Evolutionary conservation across 92 coral and sea anemone genomes (phyloP), one percentile per base, ranked within the genome.

Genomic region (Meandrina meandrites): DNA sequence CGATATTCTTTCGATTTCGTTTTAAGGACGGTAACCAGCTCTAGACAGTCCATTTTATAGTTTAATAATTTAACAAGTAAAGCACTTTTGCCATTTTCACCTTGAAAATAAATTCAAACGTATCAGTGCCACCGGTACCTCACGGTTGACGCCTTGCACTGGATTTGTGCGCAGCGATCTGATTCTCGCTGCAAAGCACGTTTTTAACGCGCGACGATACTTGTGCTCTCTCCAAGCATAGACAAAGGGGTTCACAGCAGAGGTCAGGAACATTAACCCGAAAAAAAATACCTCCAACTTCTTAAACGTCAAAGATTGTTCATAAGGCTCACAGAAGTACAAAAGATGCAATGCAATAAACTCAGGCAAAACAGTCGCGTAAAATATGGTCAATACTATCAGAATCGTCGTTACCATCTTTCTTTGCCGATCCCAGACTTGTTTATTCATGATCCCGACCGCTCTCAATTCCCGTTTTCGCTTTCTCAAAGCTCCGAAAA

Each of bases 171-270:
- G 45, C 78, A 35, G 6, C 35, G 78, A 8, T 37, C n/a, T n/a
- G n/a, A 6, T 37, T 73, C 78, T 73, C 11, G 10, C 17, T 24
- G 75, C 57, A 78, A 83, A 27, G 30, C 84, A 82, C 13, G 68
- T 19, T 11, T 34, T 22, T 1, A 88, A 71, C 19, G 89, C 92
- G 42, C 77, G 78, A 1, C 89, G 89, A 60, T 84, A 85, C 76
- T 89, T 89, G 10, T 81, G 17, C 78, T 69, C 28, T 72, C 92
- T 85, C 85, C 84, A 79, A 22, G 88, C 85, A 37, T 84, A 79
- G 40, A 89, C 57, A 79, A 89, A 85, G 9, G 92, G 89, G 34
- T 89, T 86, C 70, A 85, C 58, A 1, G 89, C 92, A 0, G 92
- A 85, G 62, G 81, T 85, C 42, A 89, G 45, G 31, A 89, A 79